Evolutionary conservation across 2,113 vertebrate species (phyloP).

Genomic region (Camelus bactrianus): DNA sequence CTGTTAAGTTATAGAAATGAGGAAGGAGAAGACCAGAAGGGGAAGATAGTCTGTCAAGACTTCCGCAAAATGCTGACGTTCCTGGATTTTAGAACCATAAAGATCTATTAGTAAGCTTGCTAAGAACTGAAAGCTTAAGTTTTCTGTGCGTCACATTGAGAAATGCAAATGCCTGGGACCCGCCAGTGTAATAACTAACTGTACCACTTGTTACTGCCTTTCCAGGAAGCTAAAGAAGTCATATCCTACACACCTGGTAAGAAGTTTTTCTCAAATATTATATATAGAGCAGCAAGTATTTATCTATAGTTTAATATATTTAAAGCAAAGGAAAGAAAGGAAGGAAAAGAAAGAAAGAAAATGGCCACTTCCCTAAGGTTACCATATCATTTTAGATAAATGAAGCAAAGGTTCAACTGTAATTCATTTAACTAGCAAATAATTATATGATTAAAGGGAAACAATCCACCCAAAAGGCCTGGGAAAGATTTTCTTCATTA

Average conservation of each 20-base stretch:
- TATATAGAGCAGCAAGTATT: background rate
- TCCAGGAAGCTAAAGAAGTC: background rate
- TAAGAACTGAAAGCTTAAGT: background rate
- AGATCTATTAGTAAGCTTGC: background rate
- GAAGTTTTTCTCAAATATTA: background rate
- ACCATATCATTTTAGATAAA: background rate
- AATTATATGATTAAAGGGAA: background rate
- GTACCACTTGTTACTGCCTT: background rate
- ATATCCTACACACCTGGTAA: background rate
- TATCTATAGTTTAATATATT: conserved; percentile 12
- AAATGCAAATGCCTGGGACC: background rate
- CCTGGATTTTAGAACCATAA: background rate
- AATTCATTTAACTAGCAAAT: conserved; percentile 37
- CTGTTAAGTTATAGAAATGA: background rate
- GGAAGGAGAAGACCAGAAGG: background rate
- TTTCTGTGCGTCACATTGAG: background rate
- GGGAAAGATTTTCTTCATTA: background rate
- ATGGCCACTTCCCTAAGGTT: background rate
- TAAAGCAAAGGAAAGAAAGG: background rate
- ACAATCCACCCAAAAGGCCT: background rate
- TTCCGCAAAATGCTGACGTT: background rate
- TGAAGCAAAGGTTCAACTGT: background rate
- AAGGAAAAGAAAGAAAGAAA: background rate
- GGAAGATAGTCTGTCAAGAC: background rate
- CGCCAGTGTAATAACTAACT: background rate